Evolutionary conservation across 37 sponge, comb jelly and placozoan species (phyloP).

Genomic region (Spongilla lacustris): DNA sequence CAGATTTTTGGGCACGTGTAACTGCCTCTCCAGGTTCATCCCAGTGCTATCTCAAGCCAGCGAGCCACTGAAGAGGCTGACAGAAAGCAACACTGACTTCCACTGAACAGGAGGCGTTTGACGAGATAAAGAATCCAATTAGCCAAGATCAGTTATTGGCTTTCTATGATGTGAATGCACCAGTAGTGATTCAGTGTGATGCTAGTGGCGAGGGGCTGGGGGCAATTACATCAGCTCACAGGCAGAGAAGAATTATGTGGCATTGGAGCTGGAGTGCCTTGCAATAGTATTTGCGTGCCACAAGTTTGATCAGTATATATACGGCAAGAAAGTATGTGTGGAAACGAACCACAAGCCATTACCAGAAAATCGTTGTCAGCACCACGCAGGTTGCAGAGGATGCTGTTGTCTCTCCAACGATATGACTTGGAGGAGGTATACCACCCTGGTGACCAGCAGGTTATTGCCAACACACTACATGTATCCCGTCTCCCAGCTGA

Average conservation of each 20-base stretch:
- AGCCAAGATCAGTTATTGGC: slow-evolving; percentile 7
- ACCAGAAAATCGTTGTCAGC: slow-evolving; percentile 25
- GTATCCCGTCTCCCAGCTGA: neutral
- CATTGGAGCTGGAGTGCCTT: slow-evolving; percentile 21
- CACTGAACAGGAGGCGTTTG: slow-evolving; percentile 13
- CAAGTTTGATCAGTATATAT: slow-evolving; percentile 37
- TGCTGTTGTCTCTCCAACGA: slow-evolving; percentile 35
- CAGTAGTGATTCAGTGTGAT: slow-evolving; percentile 11
- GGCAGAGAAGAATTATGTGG: slow-evolving; percentile 14
- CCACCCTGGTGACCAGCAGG: slow-evolving; percentile 3
- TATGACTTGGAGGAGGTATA: slow-evolving; percentile 5
- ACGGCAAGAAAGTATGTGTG: neutral
- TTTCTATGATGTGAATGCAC: neutral
- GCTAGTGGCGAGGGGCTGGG: slow-evolving; percentile 38
- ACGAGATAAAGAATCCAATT: neutral
- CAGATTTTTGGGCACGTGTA: slow-evolving; percentile 50
- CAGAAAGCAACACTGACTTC: slow-evolving; percentile 36
- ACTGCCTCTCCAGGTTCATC: slow-evolving; percentile 46
- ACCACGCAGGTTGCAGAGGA: slow-evolving; percentile 29
- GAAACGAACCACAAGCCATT: slow-evolving; percentile 51
- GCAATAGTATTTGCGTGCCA: slow-evolving; percentile 27
- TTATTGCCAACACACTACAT: slow-evolving; percentile 14
- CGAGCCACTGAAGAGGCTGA: slow-evolving; percentile 21
- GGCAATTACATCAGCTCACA: slow-evolving; percentile 21
- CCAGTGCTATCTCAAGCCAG: slow-evolving; percentile 26